Evolutionary conservation across 2,113 vertebrate species (phyloP).

Genomic region (Campylomormyrus tamandua): DNA sequence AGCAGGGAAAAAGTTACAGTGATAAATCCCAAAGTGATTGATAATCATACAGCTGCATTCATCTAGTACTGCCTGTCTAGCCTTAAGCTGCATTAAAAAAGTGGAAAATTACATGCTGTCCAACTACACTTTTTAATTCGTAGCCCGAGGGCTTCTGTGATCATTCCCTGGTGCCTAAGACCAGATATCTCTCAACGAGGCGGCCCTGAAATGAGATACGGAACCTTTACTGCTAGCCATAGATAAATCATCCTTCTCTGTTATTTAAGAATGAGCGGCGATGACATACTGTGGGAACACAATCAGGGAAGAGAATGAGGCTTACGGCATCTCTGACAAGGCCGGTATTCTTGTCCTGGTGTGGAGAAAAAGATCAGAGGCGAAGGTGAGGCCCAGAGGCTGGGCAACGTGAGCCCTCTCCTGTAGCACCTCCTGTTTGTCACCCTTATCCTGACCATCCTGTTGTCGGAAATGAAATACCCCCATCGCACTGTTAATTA

Average conservation of each 20-base stretch:
- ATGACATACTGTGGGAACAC: constrained; percentile 32
- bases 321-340: constrained; percentile 22
- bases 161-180: constrained; percentile 27
- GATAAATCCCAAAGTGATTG: background rate
- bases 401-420: background rate
- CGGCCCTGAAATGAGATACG: constrained; percentile 22
- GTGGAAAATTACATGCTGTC: constrained; percentile 17
- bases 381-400: constrained; percentile 11
- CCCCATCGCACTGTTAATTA: constrained; percentile 21
- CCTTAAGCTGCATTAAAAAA: constrained; percentile 10
- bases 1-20: background rate
- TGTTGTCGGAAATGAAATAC: constrained; percentile 22
- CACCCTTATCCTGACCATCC: background rate
- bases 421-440: background rate
- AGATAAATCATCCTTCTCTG: constrained; percentile 36
- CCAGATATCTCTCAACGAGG: constrained; percentile 27
- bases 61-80: background rate
- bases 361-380: constrained; percentile 28
- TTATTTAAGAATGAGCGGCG: constrained; percentile 29
- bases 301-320: constrained; percentile 38
- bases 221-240: constrained; percentile 24
- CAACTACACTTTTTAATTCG: constrained; percentile 7
- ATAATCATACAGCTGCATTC: constrained; percentile 7
- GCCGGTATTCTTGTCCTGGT: constrained; percentile 22
- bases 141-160: constrained; percentile 26